These are phyloP conservation scores for Cantharis rufa DNA, from an alignment of 2,888 invertebrate genomes.

Conservation along the genomic window DNA sequence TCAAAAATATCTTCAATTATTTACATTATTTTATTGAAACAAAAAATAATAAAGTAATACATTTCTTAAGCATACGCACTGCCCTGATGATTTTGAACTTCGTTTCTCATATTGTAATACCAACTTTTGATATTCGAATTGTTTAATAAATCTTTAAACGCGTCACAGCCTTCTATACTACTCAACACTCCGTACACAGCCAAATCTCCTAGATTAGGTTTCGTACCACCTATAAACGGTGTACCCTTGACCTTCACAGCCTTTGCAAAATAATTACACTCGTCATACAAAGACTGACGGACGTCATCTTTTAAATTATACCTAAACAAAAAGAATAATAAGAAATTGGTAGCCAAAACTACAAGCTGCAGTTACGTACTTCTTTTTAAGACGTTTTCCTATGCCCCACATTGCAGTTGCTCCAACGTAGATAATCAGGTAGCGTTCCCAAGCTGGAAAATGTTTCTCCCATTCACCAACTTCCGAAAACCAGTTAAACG, in stretches of 20 bases:
- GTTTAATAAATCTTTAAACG: conserved; percentile 79
- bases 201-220: conserved; percentile 91
- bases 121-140: conserved; percentile 77
- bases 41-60: not conserved
- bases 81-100: conserved; percentile 65
- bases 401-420: conserved; percentile 93
- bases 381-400: conserved; percentile 84
- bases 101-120: conserved; percentile 76
- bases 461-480: conserved; percentile 90
- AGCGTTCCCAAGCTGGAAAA: conserved; percentile 85
- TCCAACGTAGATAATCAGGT: conserved; percentile 88
- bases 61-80: conserved; percentile 41
- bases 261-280: conserved; percentile 78
- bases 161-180: conserved; percentile 91
- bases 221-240: conserved; percentile 82
- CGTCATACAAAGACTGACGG: conserved; percentile 86
- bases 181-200: conserved; percentile 87
- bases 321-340: conserved; percentile 55
- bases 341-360: not conserved
- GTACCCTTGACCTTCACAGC: conserved; percentile 71
- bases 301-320: conserved; percentile 88
- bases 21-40: not conserved
- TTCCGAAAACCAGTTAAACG: conserved; percentile 93
- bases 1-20: not conserved
- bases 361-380: conserved; percentile 55